Evolutionary conservation across 2,797 vertebrate species (phyloP).

Genomic region (Peromyscus melanophrys): DNA sequence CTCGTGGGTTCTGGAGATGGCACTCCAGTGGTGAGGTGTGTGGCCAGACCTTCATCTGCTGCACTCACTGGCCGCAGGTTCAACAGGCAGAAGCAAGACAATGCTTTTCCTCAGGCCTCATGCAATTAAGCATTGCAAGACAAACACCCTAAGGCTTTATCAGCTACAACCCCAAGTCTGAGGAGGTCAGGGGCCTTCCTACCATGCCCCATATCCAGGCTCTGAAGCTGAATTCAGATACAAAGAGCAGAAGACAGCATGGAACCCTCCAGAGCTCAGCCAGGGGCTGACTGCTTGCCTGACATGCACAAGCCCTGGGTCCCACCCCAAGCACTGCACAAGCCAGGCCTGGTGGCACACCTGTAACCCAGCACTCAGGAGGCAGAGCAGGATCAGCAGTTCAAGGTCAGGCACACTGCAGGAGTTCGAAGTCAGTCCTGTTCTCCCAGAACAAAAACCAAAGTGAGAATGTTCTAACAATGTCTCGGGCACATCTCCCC

Average conservation of each 20-base stretch:
- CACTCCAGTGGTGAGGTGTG: too few species aligned
- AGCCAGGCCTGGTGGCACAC: not conserved
- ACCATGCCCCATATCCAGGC: accelerated
- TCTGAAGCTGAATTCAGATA: not conserved
- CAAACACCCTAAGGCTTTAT: conserved; percentile 11
- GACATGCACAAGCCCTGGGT: not conserved
- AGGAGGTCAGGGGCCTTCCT: not conserved
- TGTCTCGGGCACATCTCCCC: not conserved
- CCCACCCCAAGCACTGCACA: not conserved
- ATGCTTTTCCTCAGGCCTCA: not conserved
- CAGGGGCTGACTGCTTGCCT: not conserved
- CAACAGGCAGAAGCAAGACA: not conserved
- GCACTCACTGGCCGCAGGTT: accelerated
- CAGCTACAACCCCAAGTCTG: not conserved
- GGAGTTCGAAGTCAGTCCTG: not conserved
- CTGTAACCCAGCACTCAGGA: not conserved
- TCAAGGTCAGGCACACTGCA: not conserved
- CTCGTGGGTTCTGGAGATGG: too few species aligned
- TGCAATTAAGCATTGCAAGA: not conserved
- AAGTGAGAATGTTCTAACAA: not conserved
- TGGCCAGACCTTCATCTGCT: not conserved
- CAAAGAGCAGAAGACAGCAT: too few species aligned
- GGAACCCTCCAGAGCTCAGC: not conserved
- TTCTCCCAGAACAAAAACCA: not conserved
- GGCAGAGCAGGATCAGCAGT: not conserved